These are phyloP conservation scores for Pissodes strobi DNA, from an alignment of 1,140 invertebrate genomes.

Conservation along the genomic window DNA sequence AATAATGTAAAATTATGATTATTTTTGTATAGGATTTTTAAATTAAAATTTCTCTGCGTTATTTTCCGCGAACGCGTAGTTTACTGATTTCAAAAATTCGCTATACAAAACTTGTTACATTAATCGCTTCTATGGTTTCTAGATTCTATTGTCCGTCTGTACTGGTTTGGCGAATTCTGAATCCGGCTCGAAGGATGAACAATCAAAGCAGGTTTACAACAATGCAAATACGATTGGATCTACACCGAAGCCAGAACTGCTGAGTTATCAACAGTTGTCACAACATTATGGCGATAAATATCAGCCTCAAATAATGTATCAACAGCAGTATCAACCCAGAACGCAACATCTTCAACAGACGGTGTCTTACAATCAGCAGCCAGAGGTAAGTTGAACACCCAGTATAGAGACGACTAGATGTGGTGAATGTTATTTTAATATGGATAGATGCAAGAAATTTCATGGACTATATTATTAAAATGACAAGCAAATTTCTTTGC, in stretches of 20 bases:
- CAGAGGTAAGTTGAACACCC: slow-evolving; percentile 6
- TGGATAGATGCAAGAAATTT: too few species aligned
- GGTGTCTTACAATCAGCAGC: slow-evolving; percentile 17
- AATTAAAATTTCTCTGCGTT: too few species aligned
- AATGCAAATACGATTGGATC: slow-evolving; percentile 14
- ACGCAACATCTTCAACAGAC: slow-evolving; percentile 26
- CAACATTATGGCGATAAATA: slow-evolving; percentile 13
- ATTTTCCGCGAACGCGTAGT: too few species aligned
- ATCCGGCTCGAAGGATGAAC: slow-evolving; percentile 21
- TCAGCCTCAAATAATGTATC: slow-evolving; percentile 15
- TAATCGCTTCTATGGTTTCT: too few species aligned
- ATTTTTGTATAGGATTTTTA: too few species aligned
- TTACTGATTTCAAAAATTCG: too few species aligned
- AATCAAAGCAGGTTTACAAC: slow-evolving; percentile 8
- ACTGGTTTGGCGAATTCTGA: slow-evolving; percentile 11
- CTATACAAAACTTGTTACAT: background rate
- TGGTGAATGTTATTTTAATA: too few species aligned
- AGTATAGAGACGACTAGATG: too few species aligned
- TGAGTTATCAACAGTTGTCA: slow-evolving; percentile 17
- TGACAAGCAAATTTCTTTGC: too few species aligned
- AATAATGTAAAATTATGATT: too few species aligned
- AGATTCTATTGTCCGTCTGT: slow-evolving; percentile 11
- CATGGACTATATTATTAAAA: too few species aligned
- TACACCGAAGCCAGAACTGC: slow-evolving; percentile 14
- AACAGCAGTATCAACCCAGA: slow-evolving; percentile 10